Percentiles rank a stretch among this genome's conserved stretches.
Conservation (phyloP, 2,888 invertebrate genomes). For the Aleiodes testaceus region DNA sequence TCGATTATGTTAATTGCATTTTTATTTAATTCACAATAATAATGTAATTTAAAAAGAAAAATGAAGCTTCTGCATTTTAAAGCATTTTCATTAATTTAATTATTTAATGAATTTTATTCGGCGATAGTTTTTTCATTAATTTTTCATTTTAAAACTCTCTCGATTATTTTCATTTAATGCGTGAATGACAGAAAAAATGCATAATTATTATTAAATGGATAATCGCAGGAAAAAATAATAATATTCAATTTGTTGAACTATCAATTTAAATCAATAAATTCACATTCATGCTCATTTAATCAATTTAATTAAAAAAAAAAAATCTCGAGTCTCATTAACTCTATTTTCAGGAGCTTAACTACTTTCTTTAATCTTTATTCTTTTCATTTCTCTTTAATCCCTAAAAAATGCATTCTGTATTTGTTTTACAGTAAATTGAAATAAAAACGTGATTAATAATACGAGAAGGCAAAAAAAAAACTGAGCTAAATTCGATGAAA, state of each 20-base stretch:
- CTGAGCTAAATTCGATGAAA: slow-evolving; percentile 38
- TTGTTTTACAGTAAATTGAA: slow-evolving; percentile 27
- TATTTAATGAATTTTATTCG: too few species aligned
- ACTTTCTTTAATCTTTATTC: slow-evolving; percentile 13
- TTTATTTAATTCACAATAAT: too few species aligned
- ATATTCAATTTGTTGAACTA: slow-evolving; percentile 11
- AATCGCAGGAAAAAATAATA: slow-evolving; percentile 17
- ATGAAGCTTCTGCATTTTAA: too few species aligned
- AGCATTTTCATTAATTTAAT: too few species aligned
- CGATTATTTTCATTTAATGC: slow-evolving; percentile 35
- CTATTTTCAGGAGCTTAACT: slow-evolving; percentile 22
- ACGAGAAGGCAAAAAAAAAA: slow-evolving; percentile 20
- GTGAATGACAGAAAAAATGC: slow-evolving; percentile 8
- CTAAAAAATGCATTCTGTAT: slow-evolving; percentile 39
- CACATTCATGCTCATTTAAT: slow-evolving; percentile 24
- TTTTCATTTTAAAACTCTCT: slow-evolving; percentile 39
- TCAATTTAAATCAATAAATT: slow-evolving; percentile 20
- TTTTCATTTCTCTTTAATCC: slow-evolving; percentile 1
- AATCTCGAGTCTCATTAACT: slow-evolving; percentile 17
- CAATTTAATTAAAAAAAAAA: slow-evolving; percentile 21
- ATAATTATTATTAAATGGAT: slow-evolving; percentile 8
- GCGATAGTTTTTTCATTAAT: too few species aligned
- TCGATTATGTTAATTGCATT: too few species aligned
- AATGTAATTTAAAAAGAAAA: too few species aligned
- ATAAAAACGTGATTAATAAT: slow-evolving; percentile 26